Evolutionary conservation across 2,797 vertebrate genomes (phyloP).

Genomic region (Syngnathus rostellatus): DNA sequence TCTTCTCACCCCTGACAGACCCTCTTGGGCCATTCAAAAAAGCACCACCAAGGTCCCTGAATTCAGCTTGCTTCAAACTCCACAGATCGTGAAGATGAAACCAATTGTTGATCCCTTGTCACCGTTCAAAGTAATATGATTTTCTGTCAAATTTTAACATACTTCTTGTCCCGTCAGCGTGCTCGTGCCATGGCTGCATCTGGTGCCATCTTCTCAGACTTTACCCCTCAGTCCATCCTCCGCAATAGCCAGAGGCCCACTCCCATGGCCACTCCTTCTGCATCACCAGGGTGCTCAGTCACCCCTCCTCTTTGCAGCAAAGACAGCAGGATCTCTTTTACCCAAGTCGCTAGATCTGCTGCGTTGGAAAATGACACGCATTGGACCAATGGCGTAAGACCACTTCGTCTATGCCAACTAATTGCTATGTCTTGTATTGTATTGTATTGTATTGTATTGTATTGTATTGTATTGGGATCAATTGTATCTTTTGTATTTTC

Average conservation of each 20-base stretch:
- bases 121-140: background rate
- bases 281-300: slow-evolving; percentile 82
- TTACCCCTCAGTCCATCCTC: slow-evolving; percentile 90
- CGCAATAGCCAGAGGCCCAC: slow-evolving; percentile 84
- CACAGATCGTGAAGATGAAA: slow-evolving; percentile 84
- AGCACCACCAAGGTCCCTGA: slow-evolving; percentile 69
- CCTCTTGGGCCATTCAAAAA: slow-evolving; percentile 60
- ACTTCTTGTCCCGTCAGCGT: slow-evolving; percentile 63
- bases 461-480: background rate
- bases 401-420: background rate
- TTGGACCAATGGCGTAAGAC: slow-evolving; percentile 74
- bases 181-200: slow-evolving; percentile 80
- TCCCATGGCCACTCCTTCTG: slow-evolving; percentile 81
- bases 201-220: slow-evolving; percentile 74
- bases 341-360: slow-evolving; percentile 64
- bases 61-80: slow-evolving; percentile 79
- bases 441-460: no score
- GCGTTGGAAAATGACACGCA: slow-evolving; percentile 53
- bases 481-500: slow-evolving; percentile 2
- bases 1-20: slow-evolving; percentile 54
- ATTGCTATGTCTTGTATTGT: background rate
- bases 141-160: background rate
- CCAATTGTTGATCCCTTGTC: background rate
- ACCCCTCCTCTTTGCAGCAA: slow-evolving; percentile 81
- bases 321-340: slow-evolving; percentile 85